These are phyloP conservation scores for Cinclus cinclus DNA, from an alignment of 2,113 vertebrate genomes.

Conservation along the genomic window DNA sequence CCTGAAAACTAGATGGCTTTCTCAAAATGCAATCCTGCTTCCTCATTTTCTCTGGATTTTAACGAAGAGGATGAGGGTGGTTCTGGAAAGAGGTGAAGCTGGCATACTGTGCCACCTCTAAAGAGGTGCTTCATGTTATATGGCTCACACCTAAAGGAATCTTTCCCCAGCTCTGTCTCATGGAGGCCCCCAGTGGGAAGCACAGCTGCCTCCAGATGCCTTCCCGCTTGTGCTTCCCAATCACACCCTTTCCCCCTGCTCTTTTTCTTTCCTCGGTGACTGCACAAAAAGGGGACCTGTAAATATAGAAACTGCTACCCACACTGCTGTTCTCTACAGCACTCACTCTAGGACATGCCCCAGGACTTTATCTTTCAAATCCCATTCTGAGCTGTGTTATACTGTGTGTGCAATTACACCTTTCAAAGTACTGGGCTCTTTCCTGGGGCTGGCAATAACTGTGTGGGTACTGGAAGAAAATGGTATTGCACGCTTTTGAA, in stretches of 20 bases:
- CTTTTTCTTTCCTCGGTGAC: neutral
- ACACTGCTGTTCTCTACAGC: neutral
- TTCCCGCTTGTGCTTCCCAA: neutral
- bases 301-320: neutral
- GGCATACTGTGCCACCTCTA: rapidly evolving
- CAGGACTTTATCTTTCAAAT: neutral
- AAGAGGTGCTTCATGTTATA: neutral
- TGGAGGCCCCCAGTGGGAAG: neutral
- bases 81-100: neutral
- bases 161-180: neutral
- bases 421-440: neutral
- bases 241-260: rapidly evolving
- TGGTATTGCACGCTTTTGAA: neutral
- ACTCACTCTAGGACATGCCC: neutral
- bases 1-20: neutral
- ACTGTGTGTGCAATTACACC: no score
- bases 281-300: neutral
- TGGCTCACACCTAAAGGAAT: neutral
- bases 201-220: neutral
- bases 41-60: neutral
- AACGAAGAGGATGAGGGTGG: rapidly evolving
- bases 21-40: neutral
- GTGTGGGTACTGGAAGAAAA: neutral
- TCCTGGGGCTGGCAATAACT: neutral
- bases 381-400: neutral